Evolutionary conservation across 2,888 invertebrate species (phyloP).

Genomic region (Rotaria socialis): DNA sequence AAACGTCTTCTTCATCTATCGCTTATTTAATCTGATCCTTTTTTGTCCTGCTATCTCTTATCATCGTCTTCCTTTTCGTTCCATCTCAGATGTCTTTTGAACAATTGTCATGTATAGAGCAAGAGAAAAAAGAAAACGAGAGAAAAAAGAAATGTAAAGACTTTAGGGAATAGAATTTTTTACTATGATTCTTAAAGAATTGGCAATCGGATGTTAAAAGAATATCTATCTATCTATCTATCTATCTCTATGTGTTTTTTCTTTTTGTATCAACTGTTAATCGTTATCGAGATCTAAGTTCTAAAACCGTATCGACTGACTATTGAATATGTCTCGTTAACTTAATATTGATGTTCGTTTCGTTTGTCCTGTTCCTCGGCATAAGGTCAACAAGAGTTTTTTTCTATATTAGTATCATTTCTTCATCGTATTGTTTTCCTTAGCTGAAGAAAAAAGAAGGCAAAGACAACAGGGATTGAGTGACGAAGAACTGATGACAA

Average conservation of each 20-base stretch:
- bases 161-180: not conserved
- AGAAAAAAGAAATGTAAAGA: not conserved
- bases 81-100: not conserved
- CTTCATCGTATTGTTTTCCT: not conserved
- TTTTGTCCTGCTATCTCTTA: not conserved
- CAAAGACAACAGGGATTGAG: not conserved
- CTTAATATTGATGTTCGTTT: conserved; percentile 27
- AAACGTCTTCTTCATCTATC: not conserved
- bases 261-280: not conserved
- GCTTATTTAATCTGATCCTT: not conserved
- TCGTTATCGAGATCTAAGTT: conserved; percentile 21
- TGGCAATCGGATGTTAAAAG: not conserved
- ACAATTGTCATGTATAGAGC: not conserved
- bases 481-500: not conserved
- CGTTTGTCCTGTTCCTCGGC: not conserved
- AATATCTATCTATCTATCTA: not conserved
- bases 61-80: too few species aligned
- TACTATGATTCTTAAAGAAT: not conserved
- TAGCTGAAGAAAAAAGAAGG: not conserved
- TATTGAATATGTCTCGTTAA: conserved; percentile 23
- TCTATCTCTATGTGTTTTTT: not conserved
- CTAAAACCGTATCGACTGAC: not conserved
- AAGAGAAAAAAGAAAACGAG: not conserved
- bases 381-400: not conserved
- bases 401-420: not conserved